A percentile compares a stretch with the other conserved stretches of the same genome.
phyloP scores from a whole-genome alignment of 1,140 invertebrate genomes.

The Drosophila kepulauana region DNA sequence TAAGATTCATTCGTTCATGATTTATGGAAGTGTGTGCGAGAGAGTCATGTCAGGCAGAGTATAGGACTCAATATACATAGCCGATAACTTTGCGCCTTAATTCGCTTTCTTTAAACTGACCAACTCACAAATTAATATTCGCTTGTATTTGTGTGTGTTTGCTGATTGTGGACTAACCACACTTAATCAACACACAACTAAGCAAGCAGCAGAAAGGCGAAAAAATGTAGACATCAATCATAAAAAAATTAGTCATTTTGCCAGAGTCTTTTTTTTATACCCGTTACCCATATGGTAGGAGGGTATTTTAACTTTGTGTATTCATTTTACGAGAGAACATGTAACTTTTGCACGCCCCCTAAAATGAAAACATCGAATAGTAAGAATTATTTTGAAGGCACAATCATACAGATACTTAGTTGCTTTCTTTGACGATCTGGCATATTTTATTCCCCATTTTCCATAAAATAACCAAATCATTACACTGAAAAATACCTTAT shows the following conservation, averaged over 20 bases:
- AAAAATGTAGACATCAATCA: constrained; percentile 70
- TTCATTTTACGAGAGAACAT: too few relatives aligned
- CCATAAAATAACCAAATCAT: too few relatives aligned
- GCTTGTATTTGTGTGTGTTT: constrained; percentile 9
- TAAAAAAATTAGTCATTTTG: constrained; percentile 74
- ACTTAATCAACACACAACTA: constrained; percentile 62
- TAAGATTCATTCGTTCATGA: constrained; percentile 76
- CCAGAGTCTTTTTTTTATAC: not conserved
- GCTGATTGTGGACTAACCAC: constrained; percentile 30
- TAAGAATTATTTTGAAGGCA: too few relatives aligned
- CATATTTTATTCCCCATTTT: too few relatives aligned
- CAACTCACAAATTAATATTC: constrained; percentile 28
- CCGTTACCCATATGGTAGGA: too few relatives aligned
- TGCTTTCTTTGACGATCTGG: too few relatives aligned
- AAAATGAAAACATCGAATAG: too few relatives aligned
- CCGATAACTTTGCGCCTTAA: constrained; percentile 44
- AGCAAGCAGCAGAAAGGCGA: not conserved
- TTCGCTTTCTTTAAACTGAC: constrained; percentile 25
- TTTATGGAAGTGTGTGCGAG: constrained; percentile 58
- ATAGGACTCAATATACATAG: constrained; percentile 40
- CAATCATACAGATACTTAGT: too few relatives aligned
- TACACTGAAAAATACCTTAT: too few relatives aligned
- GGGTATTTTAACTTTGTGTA: too few relatives aligned
- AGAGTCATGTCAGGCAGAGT: not conserved
- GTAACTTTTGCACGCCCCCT: too few relatives aligned